Evolutionary conservation across 2,113 vertebrate genomes (phyloP), one percentile per base, ranked within the genome.

Genomic region (Alaudala cheleensis): DNA sequence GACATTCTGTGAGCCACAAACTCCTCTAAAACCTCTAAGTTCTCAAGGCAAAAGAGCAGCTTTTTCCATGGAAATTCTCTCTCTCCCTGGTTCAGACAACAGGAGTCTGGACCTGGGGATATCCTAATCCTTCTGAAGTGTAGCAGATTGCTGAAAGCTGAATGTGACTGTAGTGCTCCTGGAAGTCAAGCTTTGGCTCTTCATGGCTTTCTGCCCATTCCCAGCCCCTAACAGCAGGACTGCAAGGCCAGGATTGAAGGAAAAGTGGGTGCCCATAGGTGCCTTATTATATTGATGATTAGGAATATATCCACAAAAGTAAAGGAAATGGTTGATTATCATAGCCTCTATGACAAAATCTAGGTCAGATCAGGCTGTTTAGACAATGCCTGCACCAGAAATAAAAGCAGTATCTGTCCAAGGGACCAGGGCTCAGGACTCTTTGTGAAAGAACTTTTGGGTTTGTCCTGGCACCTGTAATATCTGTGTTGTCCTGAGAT

Each of bases 1-100:
- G 3, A 33, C 0, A 0, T 56, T 53, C 45, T 72, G 2, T 4
- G 4, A 80, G n/a, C 25, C 53, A 62, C 15, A 34, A 65, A 78
- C 31, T 82, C 50, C 37, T 57, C 54, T 3, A 3, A 85, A 96
- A 67, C 25, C 31, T 82, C 45, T 42, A 42, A 54, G 14, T 47
- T 72, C 29, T 78, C 33, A 51, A 60, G 57, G 51, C 28, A 74
- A 65, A 83, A 76, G 51, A 86, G 11, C 20, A 65, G 7, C 5
- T 72, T 81, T 79, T 92, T 57, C 49, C 22, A 6, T 18, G 7
- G 14, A 62, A 45, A 17, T 2, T 31, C 37, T 47, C 39, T 60
- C 14, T 66, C 23, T 51, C 31, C 11, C 34, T 72, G 17, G 1
- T 64, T 86, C 2, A 1, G 23, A 15, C 42, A 57, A 14, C 6